These are phyloP conservation scores for Sigmodon hispidus DNA, from an alignment of 2,113 vertebrate genomes.

Conservation along the genomic window DNA sequence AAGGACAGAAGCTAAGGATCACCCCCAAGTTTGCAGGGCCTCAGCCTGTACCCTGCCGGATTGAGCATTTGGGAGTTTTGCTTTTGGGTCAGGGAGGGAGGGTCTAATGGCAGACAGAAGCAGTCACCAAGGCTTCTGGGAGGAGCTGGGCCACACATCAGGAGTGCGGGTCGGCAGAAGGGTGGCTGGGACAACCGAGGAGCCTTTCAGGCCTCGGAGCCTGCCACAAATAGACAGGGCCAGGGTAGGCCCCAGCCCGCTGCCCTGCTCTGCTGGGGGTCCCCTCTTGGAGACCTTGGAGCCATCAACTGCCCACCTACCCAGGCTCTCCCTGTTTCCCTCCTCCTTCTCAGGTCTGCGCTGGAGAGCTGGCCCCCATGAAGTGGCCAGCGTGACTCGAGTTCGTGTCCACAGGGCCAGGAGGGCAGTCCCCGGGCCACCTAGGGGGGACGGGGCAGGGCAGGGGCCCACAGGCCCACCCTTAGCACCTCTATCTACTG, in stretches of 20 bases:
- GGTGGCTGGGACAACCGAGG: not conserved
- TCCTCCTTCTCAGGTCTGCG: slow-evolving; percentile 6
- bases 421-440: slow-evolving; percentile 22
- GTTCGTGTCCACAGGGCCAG: not conserved
- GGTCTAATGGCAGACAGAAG: not conserved
- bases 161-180: not conserved
- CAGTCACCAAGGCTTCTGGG: not conserved
- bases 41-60: too few species aligned
- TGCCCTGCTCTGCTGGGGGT: not conserved
- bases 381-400: not conserved
- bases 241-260: not conserved
- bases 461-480: slow-evolving; percentile 63
- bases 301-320: not conserved
- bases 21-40: not conserved
- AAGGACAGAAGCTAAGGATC: not conserved
- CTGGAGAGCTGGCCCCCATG: not conserved
- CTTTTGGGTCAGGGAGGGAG: not conserved
- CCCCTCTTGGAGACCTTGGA: not conserved
- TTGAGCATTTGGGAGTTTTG: not conserved
- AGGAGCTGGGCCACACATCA: not conserved
- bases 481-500: slow-evolving; percentile 84
- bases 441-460: not conserved
- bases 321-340: slow-evolving; percentile 61
- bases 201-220: not conserved
- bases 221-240: not conserved